Evolutionary conservation across 30 jellyfish, hydroid and myxozoan genomes (phyloP), one percentile per base, ranked within the genome.

Genomic region (Aurelia aurita): DNA sequence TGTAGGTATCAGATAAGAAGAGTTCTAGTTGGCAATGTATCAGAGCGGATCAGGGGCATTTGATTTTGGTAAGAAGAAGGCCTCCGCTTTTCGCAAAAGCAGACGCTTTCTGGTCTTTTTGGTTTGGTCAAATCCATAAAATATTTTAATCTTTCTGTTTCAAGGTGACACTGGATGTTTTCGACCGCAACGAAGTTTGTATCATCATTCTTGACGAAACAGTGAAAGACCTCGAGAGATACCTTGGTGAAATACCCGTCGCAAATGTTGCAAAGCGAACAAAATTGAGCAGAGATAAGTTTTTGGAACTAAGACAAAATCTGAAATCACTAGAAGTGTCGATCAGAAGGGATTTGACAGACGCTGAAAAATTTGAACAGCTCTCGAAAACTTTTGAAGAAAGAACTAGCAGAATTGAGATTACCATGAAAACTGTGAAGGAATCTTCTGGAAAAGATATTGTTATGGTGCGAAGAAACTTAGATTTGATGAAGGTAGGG

Each of bases 161-260:
- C 5, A 20, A 81, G 91, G 85, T 70, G 9, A 69, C 85, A 35
- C 53, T 81, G 45, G 91, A 81, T 68, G 69, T 73, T 15, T 81
- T 81, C n/a, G 91, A 81, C 58, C 91, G 91, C 25, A 81, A 81
- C 43, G 91, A 81, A 26, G 78, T 58, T 46, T 25, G 74, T 65
- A 76, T 81, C 34, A 77, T 69, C 12, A 35, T 81, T 45, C 31
- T 68, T 21, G 85, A 69, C 53, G 91, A 81, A 55, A 29, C 91
- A 21, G 70, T 69, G 12, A 81, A 81, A 35, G 91, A 69, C 27
- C 70, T 81, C 5, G 80, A 27, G 35, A 49, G 85, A 81, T 53
- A 65, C 25, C 65, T 68, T 18, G 91, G 91, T 0, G 45, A 81
- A 31, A 81, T 51, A 20, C 43, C 91, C 15, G 91, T 81, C 22